Evolutionary conservation across 2,888 invertebrate genomes (phyloP), one percentile per base, ranked within the genome.

Genomic region (Platyscelio sp.): DNA sequence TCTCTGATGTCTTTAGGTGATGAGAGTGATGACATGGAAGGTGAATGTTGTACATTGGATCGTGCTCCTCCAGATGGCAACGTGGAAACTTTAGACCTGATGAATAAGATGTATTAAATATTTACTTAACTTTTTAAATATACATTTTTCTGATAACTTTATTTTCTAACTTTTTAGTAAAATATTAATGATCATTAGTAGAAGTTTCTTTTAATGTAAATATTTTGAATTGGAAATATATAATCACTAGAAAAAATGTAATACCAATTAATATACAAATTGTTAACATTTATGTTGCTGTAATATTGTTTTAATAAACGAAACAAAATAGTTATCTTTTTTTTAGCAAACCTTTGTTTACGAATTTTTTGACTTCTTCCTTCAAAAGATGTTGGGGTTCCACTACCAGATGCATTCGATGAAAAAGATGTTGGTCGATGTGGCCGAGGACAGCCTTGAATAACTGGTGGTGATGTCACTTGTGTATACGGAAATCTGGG

Each of bases 1-100:
- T 93, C 93, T 92, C 92, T 90, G 83, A 92, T 91, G 88, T 93
- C 92, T 90, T 92, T 92, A 72, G 92, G 90, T 87, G 92, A 91
- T 86, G 92, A 90, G 58, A 92, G 90, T 88, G 92, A 89, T 71
- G 92, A 87, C 90, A 93, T 90, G 88, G 92, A 90, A 91, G 93
- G 90, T 86, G 90, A 89, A 86, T 93, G 93, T 89, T 93, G 93
- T 72, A 92, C 86, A 90, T 91, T 92, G 86, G 92, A 88, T 87
- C 93, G 89, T 38, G 88, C 85, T 80, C 91, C 91, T 85, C 89
- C 90, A 75, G 92, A 88, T 91, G 92, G 92, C 79, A 92, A 89
- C 68, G 92, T 89, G 81, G 91, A 85, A 82, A 93, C 89, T 91
- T 93, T 93, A 90, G 93, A 93, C 92, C 93, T 93, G 71, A 58